Evolutionary conservation across 2,797 vertebrate genomes (phyloP).

Genomic region (Bovichtus diacanthus): DNA sequence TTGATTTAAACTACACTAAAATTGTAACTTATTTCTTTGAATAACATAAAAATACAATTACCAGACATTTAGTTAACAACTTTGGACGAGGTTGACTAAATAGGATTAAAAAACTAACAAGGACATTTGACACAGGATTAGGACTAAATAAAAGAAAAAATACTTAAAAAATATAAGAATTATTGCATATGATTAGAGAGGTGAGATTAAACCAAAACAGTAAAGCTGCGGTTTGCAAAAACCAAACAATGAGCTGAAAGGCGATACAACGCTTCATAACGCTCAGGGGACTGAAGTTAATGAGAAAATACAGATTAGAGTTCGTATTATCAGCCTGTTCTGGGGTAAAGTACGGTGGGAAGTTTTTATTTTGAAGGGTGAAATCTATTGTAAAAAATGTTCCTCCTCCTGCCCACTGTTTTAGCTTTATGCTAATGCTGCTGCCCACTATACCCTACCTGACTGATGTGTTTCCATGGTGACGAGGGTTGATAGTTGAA

Average conservation of each 20-base stretch:
- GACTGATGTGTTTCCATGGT: slow-evolving; percentile 67
- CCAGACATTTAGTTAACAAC: too few relatives aligned
- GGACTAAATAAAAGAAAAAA: too few relatives aligned
- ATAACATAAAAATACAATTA: too few relatives aligned
- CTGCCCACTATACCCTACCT: slow-evolving; percentile 28
- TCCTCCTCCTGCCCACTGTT: background rate
- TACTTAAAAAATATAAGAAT: too few relatives aligned
- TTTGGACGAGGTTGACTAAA: too few relatives aligned
- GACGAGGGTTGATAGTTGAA: slow-evolving; percentile 65
- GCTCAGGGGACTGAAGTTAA: background rate
- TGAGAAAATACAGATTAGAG: background rate
- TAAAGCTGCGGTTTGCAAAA: background rate
- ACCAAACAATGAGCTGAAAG: too few relatives aligned
- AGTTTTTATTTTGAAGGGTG: slow-evolving; percentile 7
- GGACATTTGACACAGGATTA: too few relatives aligned
- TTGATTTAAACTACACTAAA: too few relatives aligned
- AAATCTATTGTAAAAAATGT: background rate
- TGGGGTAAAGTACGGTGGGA: background rate
- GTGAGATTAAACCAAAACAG: background rate
- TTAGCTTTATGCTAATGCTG: slow-evolving; percentile 39
- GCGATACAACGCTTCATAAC: too few relatives aligned
- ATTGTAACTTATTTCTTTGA: too few relatives aligned
- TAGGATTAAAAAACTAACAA: too few relatives aligned
- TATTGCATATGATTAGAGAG: background rate
- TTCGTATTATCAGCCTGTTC: too few relatives aligned